These are phyloP conservation scores for Idaea dimidiata DNA, from an alignment of 2,888 invertebrate genomes.

Conservation along the genomic window DNA sequence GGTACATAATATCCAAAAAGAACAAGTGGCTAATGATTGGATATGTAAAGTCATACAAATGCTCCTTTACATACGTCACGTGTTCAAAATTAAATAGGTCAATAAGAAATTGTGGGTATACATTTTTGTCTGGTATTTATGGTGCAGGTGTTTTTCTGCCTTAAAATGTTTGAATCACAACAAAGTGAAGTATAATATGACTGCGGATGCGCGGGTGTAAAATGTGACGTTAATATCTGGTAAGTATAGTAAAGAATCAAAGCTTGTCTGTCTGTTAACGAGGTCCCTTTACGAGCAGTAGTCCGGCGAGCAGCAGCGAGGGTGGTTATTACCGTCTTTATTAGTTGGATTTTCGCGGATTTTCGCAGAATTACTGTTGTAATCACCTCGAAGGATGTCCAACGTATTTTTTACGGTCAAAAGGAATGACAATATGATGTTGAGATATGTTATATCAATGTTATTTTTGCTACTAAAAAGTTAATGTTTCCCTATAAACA, in stretches of 20 bases:
- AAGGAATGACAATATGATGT: background rate
- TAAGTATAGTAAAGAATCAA: background rate
- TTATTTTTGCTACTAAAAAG: too few species aligned
- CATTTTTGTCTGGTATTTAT: too few species aligned
- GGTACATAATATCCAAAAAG: too few species aligned
- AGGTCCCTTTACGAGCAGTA: background rate
- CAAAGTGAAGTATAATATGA: background rate
- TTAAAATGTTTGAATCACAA: too few species aligned
- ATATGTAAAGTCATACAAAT: too few species aligned
- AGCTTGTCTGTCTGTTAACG: background rate
- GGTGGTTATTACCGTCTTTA: background rate
- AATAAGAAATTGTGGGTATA: too few species aligned
- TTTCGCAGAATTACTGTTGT: slow-evolving; percentile 1
- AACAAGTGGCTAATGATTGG: too few species aligned
- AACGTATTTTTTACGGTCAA: background rate
- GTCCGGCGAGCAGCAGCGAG: background rate
- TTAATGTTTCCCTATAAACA: too few species aligned
- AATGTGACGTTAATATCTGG: background rate
- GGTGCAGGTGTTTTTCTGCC: too few species aligned
- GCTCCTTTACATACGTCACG: too few species aligned
- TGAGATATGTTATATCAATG: background rate
- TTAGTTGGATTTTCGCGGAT: background rate
- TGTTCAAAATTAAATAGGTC: too few species aligned
- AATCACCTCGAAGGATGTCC: background rate
- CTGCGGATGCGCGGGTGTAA: background rate